These are phyloP conservation scores for Leptinotarsa texana DNA, from an alignment of 1,140 invertebrate species.

Conservation along the genomic window DNA sequence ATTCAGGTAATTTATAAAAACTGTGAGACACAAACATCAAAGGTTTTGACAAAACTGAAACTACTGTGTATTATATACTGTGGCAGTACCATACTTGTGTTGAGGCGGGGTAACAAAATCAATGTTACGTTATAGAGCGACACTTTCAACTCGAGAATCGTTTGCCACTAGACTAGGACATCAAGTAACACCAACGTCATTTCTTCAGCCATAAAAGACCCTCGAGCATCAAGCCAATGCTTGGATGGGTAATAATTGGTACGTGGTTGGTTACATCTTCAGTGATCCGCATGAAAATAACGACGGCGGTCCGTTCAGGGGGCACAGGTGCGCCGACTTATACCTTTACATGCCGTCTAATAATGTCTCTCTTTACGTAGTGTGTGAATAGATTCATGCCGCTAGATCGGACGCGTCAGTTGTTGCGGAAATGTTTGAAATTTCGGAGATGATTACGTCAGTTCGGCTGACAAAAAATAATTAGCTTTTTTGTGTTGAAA, in stretches of 20 bases:
- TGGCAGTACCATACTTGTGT: too few species aligned
- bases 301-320: slow-evolving; percentile 43
- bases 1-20: too few species aligned
- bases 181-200: too few species aligned
- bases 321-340: slow-evolving; percentile 35
- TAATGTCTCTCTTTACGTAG: slow-evolving; percentile 6
- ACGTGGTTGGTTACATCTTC: slow-evolving; percentile 50
- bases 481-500: too few species aligned
- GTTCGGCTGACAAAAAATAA: too few species aligned
- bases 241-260: slow-evolving; percentile 49
- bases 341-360: slow-evolving; percentile 14
- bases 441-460: neutral
- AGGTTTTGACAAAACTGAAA: too few species aligned
- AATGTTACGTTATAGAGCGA: too few species aligned
- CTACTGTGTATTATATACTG: too few species aligned
- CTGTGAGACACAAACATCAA: too few species aligned
- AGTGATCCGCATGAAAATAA: slow-evolving; percentile 51
- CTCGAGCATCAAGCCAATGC: slow-evolving; percentile 36
- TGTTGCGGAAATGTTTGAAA: slow-evolving; percentile 6
- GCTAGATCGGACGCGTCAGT: neutral
- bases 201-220: slow-evolving; percentile 2
- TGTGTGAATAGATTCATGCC: slow-evolving; percentile 5
- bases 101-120: too few species aligned
- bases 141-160: too few species aligned
- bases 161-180: neutral